Conservation (phyloP, 2,888 invertebrate species). For the Rhabditoides inermis region DNA sequence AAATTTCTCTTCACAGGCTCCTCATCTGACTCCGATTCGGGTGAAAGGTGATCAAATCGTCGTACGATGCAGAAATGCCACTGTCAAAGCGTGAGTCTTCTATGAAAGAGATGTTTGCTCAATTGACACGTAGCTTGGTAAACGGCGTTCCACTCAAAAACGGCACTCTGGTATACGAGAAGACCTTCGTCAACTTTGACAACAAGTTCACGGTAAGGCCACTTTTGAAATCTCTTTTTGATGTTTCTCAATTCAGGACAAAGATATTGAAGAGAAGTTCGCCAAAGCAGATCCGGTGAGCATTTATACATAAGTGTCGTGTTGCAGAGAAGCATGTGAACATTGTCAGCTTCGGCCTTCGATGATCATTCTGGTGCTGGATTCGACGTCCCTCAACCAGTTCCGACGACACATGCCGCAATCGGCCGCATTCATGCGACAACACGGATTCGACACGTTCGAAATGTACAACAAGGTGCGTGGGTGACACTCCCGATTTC, state of each 20-base stretch:
- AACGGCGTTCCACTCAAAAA: neutral
- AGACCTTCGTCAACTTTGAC: neutral
- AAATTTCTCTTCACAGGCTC: too few relatives aligned
- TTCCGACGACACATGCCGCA: constrained; percentile 7
- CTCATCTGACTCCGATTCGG: neutral
- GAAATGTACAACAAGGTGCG: neutral
- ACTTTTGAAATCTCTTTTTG: neutral
- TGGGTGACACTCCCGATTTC: too few relatives aligned
- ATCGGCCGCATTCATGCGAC: neutral
- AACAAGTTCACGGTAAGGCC: neutral
- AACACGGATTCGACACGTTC: neutral
- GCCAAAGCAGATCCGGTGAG: neutral
- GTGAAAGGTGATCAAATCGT: neutral
- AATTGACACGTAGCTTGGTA: too few relatives aligned
- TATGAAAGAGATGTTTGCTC: too few relatives aligned
- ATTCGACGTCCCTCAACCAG: constrained; percentile 6
- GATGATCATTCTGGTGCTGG: constrained; percentile 3
- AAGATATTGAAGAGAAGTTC: too few relatives aligned
- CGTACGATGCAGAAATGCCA: neutral
- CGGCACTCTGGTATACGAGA: neutral
- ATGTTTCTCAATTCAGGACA: too few relatives aligned
- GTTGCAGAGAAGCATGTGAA: neutral
- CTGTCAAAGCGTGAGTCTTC: too few relatives aligned
- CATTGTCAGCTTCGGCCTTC: neutral
- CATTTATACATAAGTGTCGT: neutral